These are phyloP conservation scores for Heteromormyrus szaboi DNA, from an alignment of 2,797 vertebrate species.

Conservation along the genomic window DNA sequence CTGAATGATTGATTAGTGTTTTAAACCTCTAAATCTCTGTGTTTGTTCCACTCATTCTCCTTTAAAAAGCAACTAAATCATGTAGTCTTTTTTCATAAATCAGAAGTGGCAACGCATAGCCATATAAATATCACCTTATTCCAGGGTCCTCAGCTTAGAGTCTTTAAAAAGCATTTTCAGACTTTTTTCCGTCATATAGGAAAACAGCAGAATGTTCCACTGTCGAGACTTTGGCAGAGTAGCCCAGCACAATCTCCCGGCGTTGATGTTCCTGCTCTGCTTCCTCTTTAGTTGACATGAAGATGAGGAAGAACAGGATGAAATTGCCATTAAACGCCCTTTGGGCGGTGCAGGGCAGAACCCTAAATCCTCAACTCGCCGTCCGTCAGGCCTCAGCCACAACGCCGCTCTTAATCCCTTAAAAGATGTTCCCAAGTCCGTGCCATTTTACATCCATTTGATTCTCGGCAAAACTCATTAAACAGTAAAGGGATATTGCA, in stretches of 20 bases:
- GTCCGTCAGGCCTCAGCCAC: conserved; percentile 59
- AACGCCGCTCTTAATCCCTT: conserved; percentile 54
- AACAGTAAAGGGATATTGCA: conserved; percentile 55
- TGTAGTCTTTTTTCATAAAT: background rate
- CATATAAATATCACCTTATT: background rate
- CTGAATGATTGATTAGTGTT: background rate
- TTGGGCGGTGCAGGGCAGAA: background rate
- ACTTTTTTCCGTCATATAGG: background rate
- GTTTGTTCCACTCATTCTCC: background rate
- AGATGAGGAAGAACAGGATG: background rate
- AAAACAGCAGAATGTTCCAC: background rate
- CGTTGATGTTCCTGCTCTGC: background rate
- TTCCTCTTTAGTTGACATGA: background rate
- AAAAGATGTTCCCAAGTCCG: conserved; percentile 60
- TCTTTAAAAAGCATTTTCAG: background rate
- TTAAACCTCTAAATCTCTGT: background rate
- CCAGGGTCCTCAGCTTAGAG: background rate
- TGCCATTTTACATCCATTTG: conserved; percentile 61
- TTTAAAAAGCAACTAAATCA: background rate
- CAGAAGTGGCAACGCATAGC: background rate
- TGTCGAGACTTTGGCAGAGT: background rate
- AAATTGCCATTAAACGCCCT: background rate
- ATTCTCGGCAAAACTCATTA: conserved; percentile 67
- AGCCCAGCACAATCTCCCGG: background rate
- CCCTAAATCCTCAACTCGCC: background rate